Base-by-base conservation (phyloP, 2,888 invertebrate genomes). In the Lottia gigantea region DNA sequence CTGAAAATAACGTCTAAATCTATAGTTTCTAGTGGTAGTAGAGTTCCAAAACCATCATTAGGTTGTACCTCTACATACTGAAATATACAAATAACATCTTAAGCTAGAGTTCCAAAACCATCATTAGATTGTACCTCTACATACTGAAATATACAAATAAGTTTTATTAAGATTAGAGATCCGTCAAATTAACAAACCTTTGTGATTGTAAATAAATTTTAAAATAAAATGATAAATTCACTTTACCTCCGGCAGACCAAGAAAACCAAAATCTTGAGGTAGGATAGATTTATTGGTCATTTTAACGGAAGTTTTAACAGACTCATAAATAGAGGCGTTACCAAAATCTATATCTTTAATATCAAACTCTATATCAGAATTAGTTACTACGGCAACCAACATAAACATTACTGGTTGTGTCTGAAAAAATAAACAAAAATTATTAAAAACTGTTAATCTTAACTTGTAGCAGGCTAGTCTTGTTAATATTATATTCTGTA, bases 31-130 rank as follows among this genome's bases (percentile, higher is more conserved):
- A 85, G 73, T 6, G 89, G 89, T 40, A 89, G 72, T 67, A 89
- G 72, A 12, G 86, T 88, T 19, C 88, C 89, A 82, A 89, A 89
- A 0, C 88, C 88, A 80, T 89, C 88, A 77, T 88, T 86, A 0
- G 89, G 88, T 71, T 89, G 88, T 0, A 89, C 84, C 64, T 88
- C 87, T 49, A 88, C 82, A 80, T 80, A 87, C 89, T 89, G 78
- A 26, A 81, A 79, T 46, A 40, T 31, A 40, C 11, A 40, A 40
- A 11, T 40, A 40, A 40, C 31, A 31, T 31, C 31, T 31, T 31
- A 31, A 31, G 31, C 3, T 31, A 31, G 31, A 12, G 86, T 88
- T 19, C 88, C 89, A 82, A 89, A 89, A 0, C 88, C 88, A 80
- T 89, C 88, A 77, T 88, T 86, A 0, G 89, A 88, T 71, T 89